Conservation (phyloP, 2,113 vertebrate species). For the Elachura formosa region DNA sequence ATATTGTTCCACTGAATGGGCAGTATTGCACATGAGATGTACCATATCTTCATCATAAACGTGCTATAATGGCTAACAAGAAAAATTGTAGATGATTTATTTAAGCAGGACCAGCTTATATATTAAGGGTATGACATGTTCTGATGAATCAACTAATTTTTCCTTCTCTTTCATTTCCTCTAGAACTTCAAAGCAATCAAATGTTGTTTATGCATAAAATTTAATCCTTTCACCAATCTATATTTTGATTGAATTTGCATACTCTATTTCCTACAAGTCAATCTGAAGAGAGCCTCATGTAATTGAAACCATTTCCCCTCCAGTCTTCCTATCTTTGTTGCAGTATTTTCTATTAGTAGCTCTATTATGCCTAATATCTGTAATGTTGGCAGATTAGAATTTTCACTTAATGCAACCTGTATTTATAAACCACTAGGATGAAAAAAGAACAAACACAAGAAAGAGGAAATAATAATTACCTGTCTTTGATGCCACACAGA, state of each 20-base stretch:
- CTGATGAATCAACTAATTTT: conserved; percentile 58
- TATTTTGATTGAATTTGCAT: conserved; percentile 74
- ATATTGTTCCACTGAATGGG: neutral
- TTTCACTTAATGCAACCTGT: conserved; percentile 60
- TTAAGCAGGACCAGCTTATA: neutral
- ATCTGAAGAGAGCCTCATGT: conserved; percentile 51
- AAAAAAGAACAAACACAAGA: conserved; percentile 47
- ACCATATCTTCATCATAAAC: neutral
- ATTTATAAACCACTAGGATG: conserved; percentile 60
- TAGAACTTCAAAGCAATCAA: conserved; percentile 70
- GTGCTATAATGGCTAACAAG: neutral
- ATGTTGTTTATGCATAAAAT: conserved; percentile 69
- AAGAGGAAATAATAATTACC: conserved; percentile 79
- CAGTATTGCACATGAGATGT: neutral
- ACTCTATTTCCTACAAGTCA: conserved; percentile 69
- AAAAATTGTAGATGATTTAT: conserved; percentile 10
- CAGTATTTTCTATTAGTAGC: conserved; percentile 65
- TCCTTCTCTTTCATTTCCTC: conserved; percentile 30
- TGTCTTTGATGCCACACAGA: conserved; percentile 95
- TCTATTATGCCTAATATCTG: conserved; percentile 69
- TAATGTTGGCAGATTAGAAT: conserved; percentile 62
- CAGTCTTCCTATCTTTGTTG: conserved; percentile 53
- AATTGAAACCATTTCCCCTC: conserved; percentile 68
- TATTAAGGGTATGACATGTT: conserved; percentile 25
- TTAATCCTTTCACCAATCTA: conserved; percentile 70